Percentiles rank a stretch among this genome's conserved stretches.
phyloP scores from a whole-genome alignment of 2,113 vertebrate genomes.

The Diphyllodes magnificus region DNA sequence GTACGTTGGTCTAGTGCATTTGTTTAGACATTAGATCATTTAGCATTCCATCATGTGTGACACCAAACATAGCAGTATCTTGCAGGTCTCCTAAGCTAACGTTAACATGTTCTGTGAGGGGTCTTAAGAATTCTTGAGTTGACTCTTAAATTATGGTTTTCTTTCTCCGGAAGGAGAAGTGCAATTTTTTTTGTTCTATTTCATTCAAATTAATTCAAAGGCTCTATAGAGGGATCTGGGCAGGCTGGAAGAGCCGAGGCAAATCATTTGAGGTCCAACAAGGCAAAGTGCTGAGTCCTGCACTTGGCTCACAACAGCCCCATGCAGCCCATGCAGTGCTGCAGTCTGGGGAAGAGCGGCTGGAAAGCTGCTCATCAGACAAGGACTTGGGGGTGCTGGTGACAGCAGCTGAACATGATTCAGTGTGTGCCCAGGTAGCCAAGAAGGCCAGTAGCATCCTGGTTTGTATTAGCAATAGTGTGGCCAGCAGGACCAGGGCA shows the following conservation, averaged over 20 bases:
- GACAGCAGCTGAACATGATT: neutral
- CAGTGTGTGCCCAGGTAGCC: neutral
- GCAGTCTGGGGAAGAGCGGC: neutral
- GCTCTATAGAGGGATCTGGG: neutral
- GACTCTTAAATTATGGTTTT: neutral
- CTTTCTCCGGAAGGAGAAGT: neutral
- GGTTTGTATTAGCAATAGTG: rapidly evolving
- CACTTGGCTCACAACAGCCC: neutral
- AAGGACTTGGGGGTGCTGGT: neutral
- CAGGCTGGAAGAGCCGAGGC: neutral
- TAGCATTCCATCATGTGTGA: neutral
- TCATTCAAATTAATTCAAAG: neutral
- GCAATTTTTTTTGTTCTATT: neutral
- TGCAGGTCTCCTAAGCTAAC: neutral
- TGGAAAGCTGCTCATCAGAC: neutral
- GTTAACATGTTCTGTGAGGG: neutral
- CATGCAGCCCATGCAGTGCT: neutral
- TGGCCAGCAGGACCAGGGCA: neutral
- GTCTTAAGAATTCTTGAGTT: neutral
- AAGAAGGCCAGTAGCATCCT: neutral
- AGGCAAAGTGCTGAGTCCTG: neutral
- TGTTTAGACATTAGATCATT: neutral
- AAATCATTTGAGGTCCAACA: neutral
- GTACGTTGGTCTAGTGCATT: neutral
- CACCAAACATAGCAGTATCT: neutral